phyloP scores from a whole-genome alignment of 35 echinoderm and acorn worm genomes.

The Heliocidaris tuberculata region DNA sequence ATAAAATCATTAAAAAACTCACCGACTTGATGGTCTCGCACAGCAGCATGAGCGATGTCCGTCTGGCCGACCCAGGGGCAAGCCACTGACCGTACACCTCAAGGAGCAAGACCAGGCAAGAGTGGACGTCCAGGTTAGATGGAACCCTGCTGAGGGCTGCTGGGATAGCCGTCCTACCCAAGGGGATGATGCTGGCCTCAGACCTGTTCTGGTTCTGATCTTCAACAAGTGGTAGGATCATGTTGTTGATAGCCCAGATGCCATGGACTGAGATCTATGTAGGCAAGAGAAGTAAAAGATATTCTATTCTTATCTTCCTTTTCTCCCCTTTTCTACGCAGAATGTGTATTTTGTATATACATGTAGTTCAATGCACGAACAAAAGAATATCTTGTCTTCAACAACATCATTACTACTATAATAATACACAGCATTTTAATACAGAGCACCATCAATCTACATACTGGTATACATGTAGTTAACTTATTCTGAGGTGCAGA shows the following conservation, averaged over 20 bases:
- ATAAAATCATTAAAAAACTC: slow-evolving; percentile 36
- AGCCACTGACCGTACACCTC: slow-evolving; percentile 88
- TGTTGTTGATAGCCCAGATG: slow-evolving; percentile 91
- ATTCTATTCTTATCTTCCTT: background rate
- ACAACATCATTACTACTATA: too few relatives aligned
- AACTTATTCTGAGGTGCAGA: too few relatives aligned
- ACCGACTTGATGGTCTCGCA: slow-evolving; percentile 99
- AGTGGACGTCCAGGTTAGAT: slow-evolving; percentile 90
- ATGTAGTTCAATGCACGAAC: too few relatives aligned
- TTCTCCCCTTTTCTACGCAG: background rate
- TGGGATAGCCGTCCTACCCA: slow-evolving; percentile 32
- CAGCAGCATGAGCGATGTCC: slow-evolving; percentile 93
- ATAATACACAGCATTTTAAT: too few relatives aligned
- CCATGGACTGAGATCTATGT: slow-evolving; percentile 89
- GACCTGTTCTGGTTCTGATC: slow-evolving; percentile 44
- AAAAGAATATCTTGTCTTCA: too few relatives aligned
- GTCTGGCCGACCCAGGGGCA: slow-evolving; percentile 67
- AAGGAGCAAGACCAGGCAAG: slow-evolving; percentile 94
- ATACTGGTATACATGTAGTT: too few relatives aligned
- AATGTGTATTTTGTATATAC: too few relatives aligned
- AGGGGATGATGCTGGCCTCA: slow-evolving; percentile 37
- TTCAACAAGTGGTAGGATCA: slow-evolving; percentile 80
- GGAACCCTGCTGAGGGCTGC: slow-evolving; percentile 48
- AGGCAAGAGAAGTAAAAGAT: background rate
- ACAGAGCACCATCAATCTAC: too few relatives aligned